Conservation (phyloP, 2,113 vertebrate species). For the Calonectris borealis region DNA sequence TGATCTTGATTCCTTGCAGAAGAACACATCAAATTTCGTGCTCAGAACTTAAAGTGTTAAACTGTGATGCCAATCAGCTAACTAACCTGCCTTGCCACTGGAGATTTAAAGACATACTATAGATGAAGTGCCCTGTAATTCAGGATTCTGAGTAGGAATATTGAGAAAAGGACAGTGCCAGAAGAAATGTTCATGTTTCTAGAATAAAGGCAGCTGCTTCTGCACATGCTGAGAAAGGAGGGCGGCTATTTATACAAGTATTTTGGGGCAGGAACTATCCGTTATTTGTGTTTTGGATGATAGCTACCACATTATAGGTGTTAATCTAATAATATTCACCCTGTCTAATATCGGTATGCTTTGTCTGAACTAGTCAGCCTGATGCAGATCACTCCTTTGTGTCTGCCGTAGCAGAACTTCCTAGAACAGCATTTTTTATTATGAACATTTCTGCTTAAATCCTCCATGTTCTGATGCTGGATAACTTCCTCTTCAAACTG, state of each 20-base stretch:
- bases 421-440: not conserved
- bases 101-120: not conserved
- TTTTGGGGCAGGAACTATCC: not conserved
- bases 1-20: not conserved
- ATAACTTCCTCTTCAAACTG: not conserved
- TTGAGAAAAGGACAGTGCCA: not conserved
- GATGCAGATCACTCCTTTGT: not conserved
- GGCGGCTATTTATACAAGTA: not conserved
- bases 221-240: not conserved
- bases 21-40: not conserved
- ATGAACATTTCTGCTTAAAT: slow-evolving; percentile 14
- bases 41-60: not conserved
- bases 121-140: not conserved
- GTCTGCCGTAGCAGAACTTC: not conserved
- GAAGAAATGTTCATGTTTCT: not conserved
- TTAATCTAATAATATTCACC: not conserved
- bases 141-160: not conserved
- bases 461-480: not conserved
- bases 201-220: not conserved
- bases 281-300: not conserved
- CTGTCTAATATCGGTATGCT: not conserved
- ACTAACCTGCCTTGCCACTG: not conserved
- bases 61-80: not conserved
- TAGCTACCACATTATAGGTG: not conserved
- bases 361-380: slow-evolving; percentile 4